Conservation (phyloP, 2,888 invertebrate species). For the Pogonocherus hispidulus region DNA sequence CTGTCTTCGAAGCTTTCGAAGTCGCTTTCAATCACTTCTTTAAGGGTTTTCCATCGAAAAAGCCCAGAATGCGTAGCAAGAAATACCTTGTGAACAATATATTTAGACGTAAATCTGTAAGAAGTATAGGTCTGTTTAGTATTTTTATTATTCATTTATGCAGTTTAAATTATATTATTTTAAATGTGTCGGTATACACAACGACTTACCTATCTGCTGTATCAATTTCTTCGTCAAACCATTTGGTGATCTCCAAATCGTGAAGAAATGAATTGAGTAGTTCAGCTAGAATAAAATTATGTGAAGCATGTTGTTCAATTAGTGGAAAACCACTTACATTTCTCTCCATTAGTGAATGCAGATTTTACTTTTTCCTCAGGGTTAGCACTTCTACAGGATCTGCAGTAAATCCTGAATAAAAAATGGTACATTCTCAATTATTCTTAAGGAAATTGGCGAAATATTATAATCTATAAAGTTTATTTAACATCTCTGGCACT, state of each 20-base stretch:
- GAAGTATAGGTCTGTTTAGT: too few relatives aligned
- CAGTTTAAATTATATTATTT: too few relatives aligned
- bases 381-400: conserved; percentile 49
- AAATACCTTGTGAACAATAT: conserved; percentile 73
- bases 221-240: conserved; percentile 57
- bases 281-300: conserved; percentile 32
- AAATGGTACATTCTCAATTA: too few relatives aligned
- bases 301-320: background rate
- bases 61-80: conserved; percentile 91
- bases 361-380: conserved; percentile 53
- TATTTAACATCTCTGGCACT: too few relatives aligned
- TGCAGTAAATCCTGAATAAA: conserved; percentile 77
- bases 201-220: conserved; percentile 46
- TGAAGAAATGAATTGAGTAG: conserved; percentile 53
- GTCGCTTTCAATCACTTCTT: conserved; percentile 52
- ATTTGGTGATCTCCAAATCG: conserved; percentile 61
- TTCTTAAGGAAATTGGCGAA: too few relatives aligned
- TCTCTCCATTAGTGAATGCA: conserved; percentile 43
- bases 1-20: conserved; percentile 69
- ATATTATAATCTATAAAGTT: too few relatives aligned
- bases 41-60: conserved; percentile 80
- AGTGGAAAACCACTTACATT: conserved; percentile 40
- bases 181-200: too few relatives aligned
- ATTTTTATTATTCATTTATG: too few relatives aligned
- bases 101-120: conserved; percentile 47